Base-by-base conservation (phyloP, 2,797 vertebrate genomes). In the Zenarchopterus dispar region DNA sequence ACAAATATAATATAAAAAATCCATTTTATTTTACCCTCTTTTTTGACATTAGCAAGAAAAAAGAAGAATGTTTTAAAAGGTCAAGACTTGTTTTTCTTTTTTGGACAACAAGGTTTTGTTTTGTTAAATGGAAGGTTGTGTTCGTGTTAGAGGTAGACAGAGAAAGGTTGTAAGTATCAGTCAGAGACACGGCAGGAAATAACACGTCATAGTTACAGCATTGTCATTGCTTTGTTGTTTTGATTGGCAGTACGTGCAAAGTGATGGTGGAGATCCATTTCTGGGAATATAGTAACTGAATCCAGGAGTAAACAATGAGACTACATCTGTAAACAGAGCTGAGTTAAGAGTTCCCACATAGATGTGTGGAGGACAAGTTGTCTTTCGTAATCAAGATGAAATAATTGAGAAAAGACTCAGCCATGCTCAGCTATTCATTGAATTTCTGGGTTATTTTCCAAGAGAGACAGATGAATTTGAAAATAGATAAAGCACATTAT, bases 181-280 rank as follows among this genome's bases (percentile, higher is more conserved):
- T 46, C 24, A 63, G 56, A 39, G 62, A 62, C 51, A 69, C 64
- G 71, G 68, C 51, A 74, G 66, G 74, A 81, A 77, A 78, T 55
- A 70, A 57, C 39, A 55, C 71, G 52, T 73, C 57, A 65, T 33
- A 62, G 26, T 70, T 36, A 46, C 16, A 62, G 43, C 21, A 46
- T 28, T 53, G 58, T 16, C 2, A 58, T 9, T 56, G 54, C 42
- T 53, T 52, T 50, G 49, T 45, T 67, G 31, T 55, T 63, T 53
- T 36, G 11, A 61, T 11, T 43, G 17, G 52, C 19, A 17, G 17
- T 46, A 52, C 72, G 76, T 55, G 10, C 54, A 62, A 62, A 68
- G 18, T 26, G 19, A 55, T 44, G 43, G 49, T 9, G 33, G 22
- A 45, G 2, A 21, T 13, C 5, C 16, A 42, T 17, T 16, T 22